phyloP scores from a whole-genome alignment of 2,797 vertebrate genomes.

The Ataeniobius toweri region DNA sequence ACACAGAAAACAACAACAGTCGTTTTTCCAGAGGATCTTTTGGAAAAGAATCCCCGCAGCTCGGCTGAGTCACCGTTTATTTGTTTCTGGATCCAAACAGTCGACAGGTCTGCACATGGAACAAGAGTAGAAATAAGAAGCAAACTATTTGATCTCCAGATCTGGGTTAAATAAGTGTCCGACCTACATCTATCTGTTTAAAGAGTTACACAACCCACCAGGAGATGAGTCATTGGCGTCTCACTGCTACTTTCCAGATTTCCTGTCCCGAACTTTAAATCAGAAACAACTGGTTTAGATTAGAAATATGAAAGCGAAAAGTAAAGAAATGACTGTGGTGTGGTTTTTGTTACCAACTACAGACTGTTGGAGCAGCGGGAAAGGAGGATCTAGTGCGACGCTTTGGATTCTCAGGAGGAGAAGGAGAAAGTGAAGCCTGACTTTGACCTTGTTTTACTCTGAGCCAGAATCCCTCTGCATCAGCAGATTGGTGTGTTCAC shows the following conservation, averaged over 20 bases:
- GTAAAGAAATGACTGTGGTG: background rate
- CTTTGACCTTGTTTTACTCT: conserved; percentile 16
- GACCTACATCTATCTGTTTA: conserved; percentile 46
- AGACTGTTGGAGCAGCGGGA: background rate
- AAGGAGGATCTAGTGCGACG: background rate
- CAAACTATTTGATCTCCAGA: conserved; percentile 14
- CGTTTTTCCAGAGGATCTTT: background rate
- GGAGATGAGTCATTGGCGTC: background rate
- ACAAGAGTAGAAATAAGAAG: background rate
- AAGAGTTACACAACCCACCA: conserved; percentile 41
- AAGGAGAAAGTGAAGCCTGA: background rate
- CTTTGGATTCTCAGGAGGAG: background rate
- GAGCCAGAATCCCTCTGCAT: conserved; percentile 5
- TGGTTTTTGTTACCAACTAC: background rate
- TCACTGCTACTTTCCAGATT: conserved; percentile 16
- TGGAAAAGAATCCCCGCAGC: conserved; percentile 29
- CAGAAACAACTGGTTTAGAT: background rate
- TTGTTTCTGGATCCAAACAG: conserved; percentile 42
- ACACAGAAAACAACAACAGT: background rate
- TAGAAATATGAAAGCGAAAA: background rate
- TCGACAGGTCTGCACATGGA: conserved; percentile 37
- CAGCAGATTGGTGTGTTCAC: conserved; percentile 34
- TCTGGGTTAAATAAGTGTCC: conserved; percentile 37
- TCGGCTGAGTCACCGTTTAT: conserved; percentile 46
- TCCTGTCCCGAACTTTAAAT: conserved; percentile 3